Base-by-base conservation (phyloP, 2,888 invertebrate genomes). In the Cephonodes hylas region DNA sequence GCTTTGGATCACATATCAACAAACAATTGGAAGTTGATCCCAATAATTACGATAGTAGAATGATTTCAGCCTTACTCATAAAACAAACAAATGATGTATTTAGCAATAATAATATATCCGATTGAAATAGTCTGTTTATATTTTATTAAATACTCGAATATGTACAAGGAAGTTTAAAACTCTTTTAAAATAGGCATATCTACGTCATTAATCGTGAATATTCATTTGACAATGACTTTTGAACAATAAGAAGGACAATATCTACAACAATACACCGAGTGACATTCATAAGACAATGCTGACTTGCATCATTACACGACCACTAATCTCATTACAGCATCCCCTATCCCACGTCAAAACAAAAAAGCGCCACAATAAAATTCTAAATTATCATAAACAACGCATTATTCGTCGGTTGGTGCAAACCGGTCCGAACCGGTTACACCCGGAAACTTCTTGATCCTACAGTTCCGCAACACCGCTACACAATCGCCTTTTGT, bases 381-480 rank as follows among this genome's bases (percentile, higher is more conserved):
- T 71, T 74, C 85, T 79, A 91, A 90, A 92, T 92, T 92, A 91
- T 91, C 91, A 91, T 92, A 91, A 91, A 91, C 91, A 92, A 86
- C 78, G 80, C 87, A 89, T 90, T 89, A 90, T 84, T 71, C 72
- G 81, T 83, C 86, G 83, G 85, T 83, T 83, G 70, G 63, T 66
- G 73, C 62, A 72, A 81, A 89, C 88, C 83, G 80, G 88, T 85
- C 75, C 15, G 67, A 79, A 86, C 90, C 81, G 80, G 90, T 89
- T 88, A 63, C 63, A 69, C 78, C 84, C 85, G 89, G 90, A 90
- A 86, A 86, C 83, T 77, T 70, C 64, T 61, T 62, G 65, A 83
- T 83, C 81, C 78, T 83, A 79, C 80, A 81, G 83, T 86, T 83
- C 83, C 76, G 85, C 78, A 80, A 90, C 91, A 88, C 89, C 88